phyloP scores from a whole-genome alignment of 1,140 invertebrate species.

The Ctenoplectra terminalis region DNA sequence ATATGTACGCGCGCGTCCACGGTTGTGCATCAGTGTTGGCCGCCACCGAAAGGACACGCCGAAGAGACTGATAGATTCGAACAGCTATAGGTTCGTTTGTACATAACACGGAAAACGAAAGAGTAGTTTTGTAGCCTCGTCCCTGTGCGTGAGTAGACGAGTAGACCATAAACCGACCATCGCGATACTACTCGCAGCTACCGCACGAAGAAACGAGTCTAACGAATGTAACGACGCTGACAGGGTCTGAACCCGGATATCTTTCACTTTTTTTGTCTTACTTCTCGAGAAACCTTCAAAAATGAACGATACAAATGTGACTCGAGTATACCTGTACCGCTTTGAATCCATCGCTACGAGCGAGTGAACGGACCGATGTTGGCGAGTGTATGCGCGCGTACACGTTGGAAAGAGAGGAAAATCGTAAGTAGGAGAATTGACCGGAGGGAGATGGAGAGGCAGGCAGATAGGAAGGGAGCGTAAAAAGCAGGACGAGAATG shows the following conservation, averaged over 20 bases:
- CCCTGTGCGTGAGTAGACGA: too few species aligned
- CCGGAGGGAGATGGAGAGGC: conserved; percentile 14
- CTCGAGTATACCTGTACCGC: neutral
- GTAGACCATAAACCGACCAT: too few species aligned
- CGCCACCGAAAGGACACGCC: neutral
- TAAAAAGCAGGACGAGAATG: conserved; percentile 27
- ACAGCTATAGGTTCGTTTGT: too few species aligned
- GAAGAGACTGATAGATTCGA: neutral
- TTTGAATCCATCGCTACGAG: neutral
- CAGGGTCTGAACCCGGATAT: neutral
- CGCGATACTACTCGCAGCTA: neutral
- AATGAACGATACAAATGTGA: too few species aligned
- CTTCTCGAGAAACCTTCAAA: too few species aligned
- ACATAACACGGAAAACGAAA: too few species aligned
- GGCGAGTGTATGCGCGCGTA: neutral
- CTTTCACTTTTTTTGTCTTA: too few species aligned
- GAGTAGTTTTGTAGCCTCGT: too few species aligned
- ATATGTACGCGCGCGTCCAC: neutral
- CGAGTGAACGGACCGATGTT: conserved; percentile 33
- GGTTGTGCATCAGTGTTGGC: neutral
- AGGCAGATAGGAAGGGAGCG: neutral
- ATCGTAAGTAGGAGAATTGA: conserved; percentile 21
- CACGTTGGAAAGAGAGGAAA: conserved; percentile 29
- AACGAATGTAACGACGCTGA: neutral
- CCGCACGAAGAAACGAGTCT: neutral